Conservation (phyloP, 2,888 invertebrate species). For the Acrobasis repandana region DNA sequence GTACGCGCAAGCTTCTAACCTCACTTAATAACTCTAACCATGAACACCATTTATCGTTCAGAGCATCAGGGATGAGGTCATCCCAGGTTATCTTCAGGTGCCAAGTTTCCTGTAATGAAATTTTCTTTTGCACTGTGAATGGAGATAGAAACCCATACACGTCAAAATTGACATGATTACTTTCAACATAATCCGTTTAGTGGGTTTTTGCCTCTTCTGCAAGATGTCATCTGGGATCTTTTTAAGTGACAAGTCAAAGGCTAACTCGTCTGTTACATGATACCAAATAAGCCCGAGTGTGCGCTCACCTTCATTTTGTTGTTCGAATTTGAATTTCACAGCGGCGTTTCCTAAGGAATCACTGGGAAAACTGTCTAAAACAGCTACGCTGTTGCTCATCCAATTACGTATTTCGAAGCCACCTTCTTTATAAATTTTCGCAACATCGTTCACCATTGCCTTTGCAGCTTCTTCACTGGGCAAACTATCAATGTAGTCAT, state of each 20-base stretch:
- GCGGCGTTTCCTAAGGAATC: neutral
- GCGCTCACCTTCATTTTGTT: neutral
- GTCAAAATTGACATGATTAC: slow-evolving; percentile 21
- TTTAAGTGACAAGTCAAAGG: slow-evolving; percentile 17
- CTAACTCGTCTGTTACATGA: slow-evolving; percentile 2
- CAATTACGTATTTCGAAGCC: slow-evolving; percentile 18
- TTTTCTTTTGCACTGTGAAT: slow-evolving; percentile 7
- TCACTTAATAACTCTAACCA: slow-evolving; percentile 21
- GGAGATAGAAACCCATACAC: slow-evolving; percentile 15
- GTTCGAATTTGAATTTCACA: neutral
- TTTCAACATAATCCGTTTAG: neutral
- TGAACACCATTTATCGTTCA: slow-evolving; percentile 25
- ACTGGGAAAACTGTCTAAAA: neutral
- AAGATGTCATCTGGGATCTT: slow-evolving; percentile 2
- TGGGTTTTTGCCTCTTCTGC: slow-evolving; percentile 3
- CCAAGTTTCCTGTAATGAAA: slow-evolving; percentile 15
- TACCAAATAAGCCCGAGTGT: slow-evolving; percentile 21
- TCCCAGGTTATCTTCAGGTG: neutral
- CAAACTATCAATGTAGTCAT: no score
- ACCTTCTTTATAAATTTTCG: slow-evolving; percentile 22
- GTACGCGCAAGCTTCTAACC: slow-evolving; percentile 16
- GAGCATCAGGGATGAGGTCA: neutral
- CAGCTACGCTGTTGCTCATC: neutral
- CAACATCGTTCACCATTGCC: slow-evolving; percentile 15
- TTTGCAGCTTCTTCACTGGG: slow-evolving; percentile 8